Evolutionary conservation across 1,140 invertebrate species (phyloP).

Genomic region (Araneus ventricosus): DNA sequence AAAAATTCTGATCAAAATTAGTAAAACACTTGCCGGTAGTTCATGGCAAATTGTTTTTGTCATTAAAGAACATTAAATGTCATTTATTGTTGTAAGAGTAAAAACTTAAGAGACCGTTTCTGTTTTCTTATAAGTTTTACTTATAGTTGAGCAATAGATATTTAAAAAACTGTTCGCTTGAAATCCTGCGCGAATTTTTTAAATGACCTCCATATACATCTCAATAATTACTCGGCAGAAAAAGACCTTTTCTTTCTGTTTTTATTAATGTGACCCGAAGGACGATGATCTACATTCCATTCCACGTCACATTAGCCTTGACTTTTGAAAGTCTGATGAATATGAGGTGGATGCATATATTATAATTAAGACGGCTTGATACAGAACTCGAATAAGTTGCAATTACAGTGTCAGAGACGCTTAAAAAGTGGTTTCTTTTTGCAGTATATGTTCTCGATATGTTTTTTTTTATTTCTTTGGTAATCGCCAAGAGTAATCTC

Average conservation of each 20-base stretch:
- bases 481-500: too few species aligned
- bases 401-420: neutral
- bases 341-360: conserved; percentile 18
- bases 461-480: too few species aligned
- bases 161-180: neutral
- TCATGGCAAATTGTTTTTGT: too few species aligned
- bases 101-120: too few species aligned
- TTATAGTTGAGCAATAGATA: neutral
- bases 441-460: neutral
- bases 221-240: neutral
- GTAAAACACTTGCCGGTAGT: too few species aligned
- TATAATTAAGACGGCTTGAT: neutral
- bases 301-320: neutral
- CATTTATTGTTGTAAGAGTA: too few species aligned
- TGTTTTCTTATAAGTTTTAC: neutral
- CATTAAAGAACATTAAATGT: too few species aligned
- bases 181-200: neutral
- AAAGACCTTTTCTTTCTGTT: neutral
- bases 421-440: neutral
- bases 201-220: neutral
- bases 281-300: neutral
- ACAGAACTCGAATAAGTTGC: neutral
- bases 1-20: too few species aligned
- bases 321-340: conserved; percentile 33
- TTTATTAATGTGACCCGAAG: neutral